These are phyloP conservation scores for Cavia porcellus DNA, from an alignment of 2,113 vertebrate species.

Conservation along the genomic window DNA sequence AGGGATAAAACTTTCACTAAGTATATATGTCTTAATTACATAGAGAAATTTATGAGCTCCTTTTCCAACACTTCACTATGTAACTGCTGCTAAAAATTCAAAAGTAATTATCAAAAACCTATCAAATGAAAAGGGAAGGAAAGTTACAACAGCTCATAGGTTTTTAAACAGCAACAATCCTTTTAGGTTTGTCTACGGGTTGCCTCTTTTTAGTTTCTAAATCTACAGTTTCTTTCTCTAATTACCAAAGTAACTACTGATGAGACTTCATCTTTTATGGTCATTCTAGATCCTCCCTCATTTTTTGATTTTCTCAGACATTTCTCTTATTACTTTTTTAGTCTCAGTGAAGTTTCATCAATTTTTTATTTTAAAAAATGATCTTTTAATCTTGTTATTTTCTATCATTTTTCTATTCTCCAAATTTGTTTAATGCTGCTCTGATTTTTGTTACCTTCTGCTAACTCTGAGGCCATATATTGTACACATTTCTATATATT, in stretches of 20 bases:
- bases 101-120: neutral
- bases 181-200: neutral
- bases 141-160: neutral
- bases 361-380: neutral
- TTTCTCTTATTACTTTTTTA: neutral
- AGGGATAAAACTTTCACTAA: slow-evolving; percentile 34
- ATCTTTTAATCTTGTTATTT: neutral
- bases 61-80: neutral
- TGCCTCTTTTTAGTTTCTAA: slow-evolving; percentile 14
- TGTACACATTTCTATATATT: too few species aligned
- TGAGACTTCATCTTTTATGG: slow-evolving; percentile 10
- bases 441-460: neutral
- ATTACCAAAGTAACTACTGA: neutral
- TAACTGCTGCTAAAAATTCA: neutral
- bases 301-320: neutral
- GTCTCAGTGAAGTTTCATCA: neutral
- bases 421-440: neutral
- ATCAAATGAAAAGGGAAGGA: slow-evolving; percentile 18
- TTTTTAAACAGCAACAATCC: slow-evolving; percentile 25
- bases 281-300: slow-evolving; percentile 29
- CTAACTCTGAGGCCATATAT: neutral
- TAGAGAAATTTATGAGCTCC: slow-evolving; percentile 31
- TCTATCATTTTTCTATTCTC: neutral
- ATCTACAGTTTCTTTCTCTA: neutral
- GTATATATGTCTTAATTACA: neutral